A percentile compares a stretch with the other conserved stretches of the same genome.
phyloP scores from a whole-genome alignment of 2,113 vertebrate genomes.

The Holacanthus passer region DNA sequence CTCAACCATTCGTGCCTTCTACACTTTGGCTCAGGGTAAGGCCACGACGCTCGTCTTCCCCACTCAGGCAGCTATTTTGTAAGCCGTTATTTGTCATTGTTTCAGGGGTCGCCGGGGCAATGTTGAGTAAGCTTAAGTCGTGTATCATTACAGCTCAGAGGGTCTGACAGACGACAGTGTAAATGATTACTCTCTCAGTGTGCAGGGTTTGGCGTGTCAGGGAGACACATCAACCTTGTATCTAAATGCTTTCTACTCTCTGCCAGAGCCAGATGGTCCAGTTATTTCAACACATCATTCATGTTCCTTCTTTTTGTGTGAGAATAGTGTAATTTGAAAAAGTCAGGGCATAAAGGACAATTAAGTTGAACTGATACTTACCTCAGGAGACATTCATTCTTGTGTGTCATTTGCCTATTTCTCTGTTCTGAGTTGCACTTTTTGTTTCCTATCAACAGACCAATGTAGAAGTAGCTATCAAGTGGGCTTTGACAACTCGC shows the following conservation, averaged over 20 bases:
- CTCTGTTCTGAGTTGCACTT: constrained; percentile 3
- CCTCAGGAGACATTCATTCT: not conserved
- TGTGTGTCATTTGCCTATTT: not conserved
- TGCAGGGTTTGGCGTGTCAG: constrained; percentile 63
- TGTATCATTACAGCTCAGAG: constrained; percentile 73
- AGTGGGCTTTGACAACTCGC: constrained; percentile 94
- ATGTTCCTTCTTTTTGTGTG: constrained; percentile 16
- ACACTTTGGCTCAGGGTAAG: constrained; percentile 96
- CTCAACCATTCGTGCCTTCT: constrained; percentile 93
- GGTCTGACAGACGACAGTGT: constrained; percentile 67
- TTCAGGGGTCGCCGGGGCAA: constrained; percentile 69
- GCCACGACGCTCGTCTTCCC: not conserved
- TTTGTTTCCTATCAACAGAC: constrained; percentile 82
- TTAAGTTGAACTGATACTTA: constrained; percentile 1
- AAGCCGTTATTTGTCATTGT: constrained; percentile 74
- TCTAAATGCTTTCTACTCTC: constrained; percentile 58
- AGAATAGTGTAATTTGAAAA: constrained; percentile 41
- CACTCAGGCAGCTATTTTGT: constrained; percentile 39
- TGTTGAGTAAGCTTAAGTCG: constrained; percentile 77
- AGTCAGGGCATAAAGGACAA: constrained; percentile 4
- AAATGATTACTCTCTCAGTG: constrained; percentile 73
- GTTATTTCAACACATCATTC: constrained; percentile 52
- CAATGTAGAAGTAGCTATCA: constrained; percentile 96
- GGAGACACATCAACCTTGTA: constrained; percentile 65
- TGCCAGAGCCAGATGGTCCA: constrained; percentile 59